Percentiles rank a stretch among this genome's conserved stretches.
Conservation (phyloP, 1,140 invertebrate species). For the Drosophila sulfurigaster region DNA sequence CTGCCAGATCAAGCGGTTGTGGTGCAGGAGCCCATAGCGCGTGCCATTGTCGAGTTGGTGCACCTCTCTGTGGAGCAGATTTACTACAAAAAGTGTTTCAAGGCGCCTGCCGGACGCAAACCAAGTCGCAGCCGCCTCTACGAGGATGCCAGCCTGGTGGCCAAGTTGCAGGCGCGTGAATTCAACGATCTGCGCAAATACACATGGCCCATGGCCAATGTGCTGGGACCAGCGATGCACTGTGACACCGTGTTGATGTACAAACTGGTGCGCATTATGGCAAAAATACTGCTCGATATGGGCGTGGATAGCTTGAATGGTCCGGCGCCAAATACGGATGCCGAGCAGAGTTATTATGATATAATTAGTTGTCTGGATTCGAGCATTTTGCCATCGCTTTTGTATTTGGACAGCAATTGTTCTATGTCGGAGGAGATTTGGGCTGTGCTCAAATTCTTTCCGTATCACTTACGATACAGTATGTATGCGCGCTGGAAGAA, state of each 20-base stretch:
- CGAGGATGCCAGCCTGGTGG: conserved; percentile 65
- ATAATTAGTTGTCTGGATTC: conserved; percentile 95
- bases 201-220: conserved; percentile 94
- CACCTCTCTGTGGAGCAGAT: conserved; percentile 95
- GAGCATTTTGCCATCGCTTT: conserved; percentile 94
- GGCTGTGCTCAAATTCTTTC: conserved; percentile 95
- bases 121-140: conserved; percentile 59
- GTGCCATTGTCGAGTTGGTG: conserved; percentile 92
- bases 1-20: conserved; percentile 93
- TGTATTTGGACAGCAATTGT: conserved; percentile 97
- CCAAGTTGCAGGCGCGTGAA: conserved; percentile 85
- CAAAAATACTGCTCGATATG: conserved; percentile 73
- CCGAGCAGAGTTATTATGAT: conserved; percentile 86
- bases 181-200: conserved; percentile 91
- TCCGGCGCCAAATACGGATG: conserved; percentile 65
- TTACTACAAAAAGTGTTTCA: conserved; percentile 90
- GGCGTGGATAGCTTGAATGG: conserved; percentile 76
- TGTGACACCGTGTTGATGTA: conserved; percentile 95
- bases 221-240: conserved; percentile 95
- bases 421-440: conserved; percentile 98
- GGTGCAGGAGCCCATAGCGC: conserved; percentile 92
- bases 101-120: conserved; percentile 59
- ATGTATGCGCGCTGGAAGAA: conserved; percentile 98
- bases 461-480: conserved; percentile 96
- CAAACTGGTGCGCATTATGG: conserved; percentile 90